Evolutionary conservation across 2,113 vertebrate genomes (phyloP), one percentile per base, ranked within the genome.

Genomic region (Pollimyrus isidori): DNA sequence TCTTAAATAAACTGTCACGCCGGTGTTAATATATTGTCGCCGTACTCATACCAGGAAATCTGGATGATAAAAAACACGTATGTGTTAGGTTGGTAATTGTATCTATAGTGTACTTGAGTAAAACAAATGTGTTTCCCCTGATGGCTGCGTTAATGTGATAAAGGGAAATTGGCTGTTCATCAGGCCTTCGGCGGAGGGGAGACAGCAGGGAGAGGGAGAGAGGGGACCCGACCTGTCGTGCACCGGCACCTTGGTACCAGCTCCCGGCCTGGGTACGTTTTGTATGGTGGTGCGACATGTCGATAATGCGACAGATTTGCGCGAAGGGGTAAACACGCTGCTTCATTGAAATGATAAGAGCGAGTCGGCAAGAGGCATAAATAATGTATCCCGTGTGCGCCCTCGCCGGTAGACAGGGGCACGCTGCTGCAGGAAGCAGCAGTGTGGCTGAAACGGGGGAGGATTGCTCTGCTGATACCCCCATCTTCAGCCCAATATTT

Each of bases 1-100:
- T 98, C 98, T 99, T 99, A 99, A 99, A 99, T 99, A 99, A 99
- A 99, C 98, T 99, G 98, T 99, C 98, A 99, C 97, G 97, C 97
- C 97, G 97, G 97, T 97, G 96, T 97, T 99, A 99, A 99, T 99
- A 98, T 99, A 99, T 99, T 96, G 97, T 97, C 96, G 95, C 96
- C 96, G 97, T 94, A 94, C 95, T 96, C 96, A 96, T 97, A 97
- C 97, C 96, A 94, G 90, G 96, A 97, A 93, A 97, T 97, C 96
- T 96, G 95, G 97, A 97, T 97, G 97, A 97, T 98, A 99, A 99
- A 99, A 99, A 99, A 97, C 98, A 99, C 98, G 98, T 98, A 99
- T 99, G 99, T 98, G 97, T 98, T 98, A 97, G 98, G 98, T 98
- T 98, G 98, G 98, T 99, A 99, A 99, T 99, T 98, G 98, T 99